Base-by-base conservation (phyloP, 2,888 invertebrate genomes). In the Eurois occulta region DNA sequence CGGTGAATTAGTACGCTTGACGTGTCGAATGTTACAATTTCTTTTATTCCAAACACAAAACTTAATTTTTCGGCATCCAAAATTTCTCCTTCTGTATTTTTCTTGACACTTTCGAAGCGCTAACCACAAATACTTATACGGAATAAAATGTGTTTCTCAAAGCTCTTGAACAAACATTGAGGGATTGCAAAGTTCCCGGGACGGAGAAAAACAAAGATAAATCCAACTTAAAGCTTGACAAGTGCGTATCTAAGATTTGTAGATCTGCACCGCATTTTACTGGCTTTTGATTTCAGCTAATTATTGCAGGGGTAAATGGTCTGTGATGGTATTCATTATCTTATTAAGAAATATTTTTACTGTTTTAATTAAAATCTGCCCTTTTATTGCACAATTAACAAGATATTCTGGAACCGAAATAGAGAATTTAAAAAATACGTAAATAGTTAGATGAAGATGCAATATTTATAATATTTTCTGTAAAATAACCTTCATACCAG, bases 161-260 rank as follows among this genome's bases (percentile, higher is more conserved):
- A 96, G 95, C 95, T 91, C 91, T 94, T 92, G 87, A 86, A 92
- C 94, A 96, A 96, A 96, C 93, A 95, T 92, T 89, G 91, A 92
- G 93, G 94, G 94, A 94, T 94, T 94, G 93, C 91, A 91, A 95
- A 96, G 93, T 95, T 94, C 89, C 90, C 79, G 89, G 83, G 85
- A 84, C 89, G 87, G 89, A 94, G 94, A 95, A 95, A 95, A 96
- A 95, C 95, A 95, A 91, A 94, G 93, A 95, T 96, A 95, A 95
- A 95, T 95, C 95, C 93, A 92, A 95, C 93, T 95, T 95, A 94
- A 90, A 91, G 83, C 89, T 88, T 90, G 90, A 89, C 89, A 90
- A 94, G 90, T 91, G 86, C 87, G 89, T 88, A 84, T 86, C 84
- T 84, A 90, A 92, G 92, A 94, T 93, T 94, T 92, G 93, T 92